Base-by-base conservation (phyloP, 92 coral and sea anemone species). In the Zoanthus sociatus region DNA sequence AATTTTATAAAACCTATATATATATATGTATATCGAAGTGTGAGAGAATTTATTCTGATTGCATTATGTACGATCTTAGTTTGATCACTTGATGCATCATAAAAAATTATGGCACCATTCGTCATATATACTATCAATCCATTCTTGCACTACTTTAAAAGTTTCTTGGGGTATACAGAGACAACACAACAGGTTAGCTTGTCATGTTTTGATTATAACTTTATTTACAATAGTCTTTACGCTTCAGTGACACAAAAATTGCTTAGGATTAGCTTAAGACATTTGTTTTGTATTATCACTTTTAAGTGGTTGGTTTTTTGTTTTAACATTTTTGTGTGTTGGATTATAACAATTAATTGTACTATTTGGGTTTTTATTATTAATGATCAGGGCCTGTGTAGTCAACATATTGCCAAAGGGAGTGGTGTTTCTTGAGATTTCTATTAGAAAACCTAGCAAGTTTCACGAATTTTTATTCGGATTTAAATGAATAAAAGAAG, bases 351-450 rank as follows among this genome's bases (percentile, higher is more conserved):
- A n/a, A 33, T 42, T 37, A n/a, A 20, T 58, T 64, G 74, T 63
- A 30, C 14, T 76, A 44, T 69, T 69, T 26, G 73, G 44, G 30
- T 30, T 78, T 61, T 60, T 78, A 78, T 58, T 37, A 12, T 45
- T 64, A 16, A 9, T 63, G 46, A 21, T 58, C 15, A 6, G 20
- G 9, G 13, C 15, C 8, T 78, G 56, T 75, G 56, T n/a, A 75
- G 79, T 78, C 71, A 32, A 6, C 1, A 53, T 15, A 17, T 7
- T 3, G 55, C 11, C 55, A 20, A 18, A 67, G 72, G 84, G 84
- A 78, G 84, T 60, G 84, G 72, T 33, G 45, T 8, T 17, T 6
- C 37, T 26, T 20, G 15, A 12, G 4, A 56, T 10, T 26, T 9
- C 26, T 26, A 13, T 13, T 5, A 20, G 18, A 63, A 60, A 60